phyloP scores from a whole-genome alignment of 2,888 invertebrate genomes.

The Hyppa rectilinea region DNA sequence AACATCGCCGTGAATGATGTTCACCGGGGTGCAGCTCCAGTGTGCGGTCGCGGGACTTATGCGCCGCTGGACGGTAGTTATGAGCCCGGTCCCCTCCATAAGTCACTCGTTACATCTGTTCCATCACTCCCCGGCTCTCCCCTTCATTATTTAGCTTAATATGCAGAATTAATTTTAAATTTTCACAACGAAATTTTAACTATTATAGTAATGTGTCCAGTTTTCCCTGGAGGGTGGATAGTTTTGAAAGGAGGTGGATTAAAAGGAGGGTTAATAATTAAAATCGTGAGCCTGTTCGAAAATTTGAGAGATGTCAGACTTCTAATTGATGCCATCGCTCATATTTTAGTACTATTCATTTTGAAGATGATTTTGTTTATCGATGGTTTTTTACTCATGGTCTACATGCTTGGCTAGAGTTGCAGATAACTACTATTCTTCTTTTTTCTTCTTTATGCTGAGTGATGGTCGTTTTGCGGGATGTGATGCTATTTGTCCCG shows the following conservation, averaged over 20 bases:
- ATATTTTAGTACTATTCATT: not conserved
- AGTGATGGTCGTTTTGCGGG: too few relatives aligned
- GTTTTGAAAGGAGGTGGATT: slow-evolving; percentile 25
- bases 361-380: too few relatives aligned
- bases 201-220: slow-evolving; percentile 30
- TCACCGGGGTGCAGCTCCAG: slow-evolving; percentile 75
- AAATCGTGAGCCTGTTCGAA: not conserved
- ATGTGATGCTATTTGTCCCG: too few relatives aligned
- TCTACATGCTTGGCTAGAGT: too few relatives aligned
- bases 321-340: not conserved
- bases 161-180: slow-evolving; percentile 62
- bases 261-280: slow-evolving; percentile 20
- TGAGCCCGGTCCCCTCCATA: slow-evolving; percentile 81
- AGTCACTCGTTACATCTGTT: slow-evolving; percentile 84
- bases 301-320: not conserved
- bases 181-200: slow-evolving; percentile 54
- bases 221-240: slow-evolving; percentile 25
- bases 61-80: slow-evolving; percentile 85
- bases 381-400: too few relatives aligned
- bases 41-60: slow-evolving; percentile 87
- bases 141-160: slow-evolving; percentile 64
- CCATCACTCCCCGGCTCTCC: slow-evolving; percentile 75
- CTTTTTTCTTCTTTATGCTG: too few relatives aligned
- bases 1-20: slow-evolving; percentile 79
- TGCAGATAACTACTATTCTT: too few relatives aligned